Evolutionary conservation across 2,797 vertebrate species (phyloP), one percentile per base, ranked within the genome.

Genomic region (Pelobates cultripes): DNA sequence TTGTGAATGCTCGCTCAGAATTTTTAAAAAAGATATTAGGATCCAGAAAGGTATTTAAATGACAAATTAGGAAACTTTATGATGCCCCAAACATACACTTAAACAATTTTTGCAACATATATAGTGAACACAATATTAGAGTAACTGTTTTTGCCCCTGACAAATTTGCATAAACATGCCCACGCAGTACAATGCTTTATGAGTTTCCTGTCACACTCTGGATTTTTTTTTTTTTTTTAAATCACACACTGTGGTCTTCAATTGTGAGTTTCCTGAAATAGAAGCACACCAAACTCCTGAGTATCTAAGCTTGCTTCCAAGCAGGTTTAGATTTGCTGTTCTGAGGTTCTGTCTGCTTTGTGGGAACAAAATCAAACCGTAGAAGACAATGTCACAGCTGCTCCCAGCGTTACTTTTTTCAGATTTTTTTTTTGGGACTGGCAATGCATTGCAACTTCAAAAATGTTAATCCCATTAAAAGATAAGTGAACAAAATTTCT

Each of bases 111-210:
- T 15, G 15, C 57, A 60, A 10, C 61, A 64, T 40, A 40, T 40
- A 17, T 3, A 64, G 5, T 28, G 61, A 40, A 17, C 17, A 17
- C 17, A 40, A 40, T 7, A 64, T n/a, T 7, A 64, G 28, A 14
- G 7, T 64, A 14, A 40, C 7, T 2, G 6, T 64, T 57, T 57
- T 43, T 61, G 43, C 6, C 57, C 57, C 55, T 47, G 43, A 45
- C 42, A 66, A 13, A 47, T 66, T 76, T 76, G 4, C 61, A 76
- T 74, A 76, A 28, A 17, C 17, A 45, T 7, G 66, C 44, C 68
- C n/a, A 15, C 15, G 63, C 13, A 75, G 51, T 75, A 60, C 28
- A 84, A 79, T 79, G 77, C 82, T 76, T 73, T 76, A 76, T 72
- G 41, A 66, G 41, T 64, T 60, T 80, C 4, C 13, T 40, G 8